A percentile compares a stretch with the other conserved stretches of the same genome.
Conservation (phyloP, 2,888 invertebrate species). For the Drosophila algonquin region DNA sequence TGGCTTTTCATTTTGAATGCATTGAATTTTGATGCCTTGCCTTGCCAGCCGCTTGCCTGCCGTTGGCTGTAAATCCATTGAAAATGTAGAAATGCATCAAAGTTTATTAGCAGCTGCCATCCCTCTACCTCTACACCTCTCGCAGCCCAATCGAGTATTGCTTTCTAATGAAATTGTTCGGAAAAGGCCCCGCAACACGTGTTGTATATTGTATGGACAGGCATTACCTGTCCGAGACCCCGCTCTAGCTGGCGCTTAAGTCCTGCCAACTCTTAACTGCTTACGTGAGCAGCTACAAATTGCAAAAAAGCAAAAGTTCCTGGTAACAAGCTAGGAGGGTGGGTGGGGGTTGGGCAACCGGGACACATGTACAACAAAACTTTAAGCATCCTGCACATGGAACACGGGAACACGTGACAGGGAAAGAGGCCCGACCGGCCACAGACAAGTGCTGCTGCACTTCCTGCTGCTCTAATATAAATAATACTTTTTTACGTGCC, state of each 20-base stretch:
- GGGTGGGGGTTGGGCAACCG: conserved; percentile 2
- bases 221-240: conserved; percentile 12
- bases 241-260: neutral
- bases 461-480: conserved; percentile 48
- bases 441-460: conserved; percentile 36
- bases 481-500: conserved; percentile 54
- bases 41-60: conserved; percentile 8
- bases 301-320: conserved; percentile 45
- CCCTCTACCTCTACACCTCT: neutral
- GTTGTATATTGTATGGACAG: conserved; percentile 29
- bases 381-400: conserved; percentile 52
- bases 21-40: conserved; percentile 51
- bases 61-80: conserved; percentile 28
- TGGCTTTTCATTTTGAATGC: conserved; percentile 58
- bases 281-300: conserved; percentile 61
- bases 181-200: conserved; percentile 31
- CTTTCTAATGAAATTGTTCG: conserved; percentile 34
- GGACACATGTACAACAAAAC: conserved; percentile 35
- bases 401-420: conserved; percentile 61
- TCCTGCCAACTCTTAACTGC: conserved; percentile 42
- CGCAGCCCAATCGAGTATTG: conserved; percentile 20
- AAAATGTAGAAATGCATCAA: conserved; percentile 37
- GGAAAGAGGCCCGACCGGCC: neutral
- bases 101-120: conserved; percentile 37
- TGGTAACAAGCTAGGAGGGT: conserved; percentile 15